Conservation (phyloP, 2,797 vertebrate species). For the Pelodytes ibericus region DNA sequence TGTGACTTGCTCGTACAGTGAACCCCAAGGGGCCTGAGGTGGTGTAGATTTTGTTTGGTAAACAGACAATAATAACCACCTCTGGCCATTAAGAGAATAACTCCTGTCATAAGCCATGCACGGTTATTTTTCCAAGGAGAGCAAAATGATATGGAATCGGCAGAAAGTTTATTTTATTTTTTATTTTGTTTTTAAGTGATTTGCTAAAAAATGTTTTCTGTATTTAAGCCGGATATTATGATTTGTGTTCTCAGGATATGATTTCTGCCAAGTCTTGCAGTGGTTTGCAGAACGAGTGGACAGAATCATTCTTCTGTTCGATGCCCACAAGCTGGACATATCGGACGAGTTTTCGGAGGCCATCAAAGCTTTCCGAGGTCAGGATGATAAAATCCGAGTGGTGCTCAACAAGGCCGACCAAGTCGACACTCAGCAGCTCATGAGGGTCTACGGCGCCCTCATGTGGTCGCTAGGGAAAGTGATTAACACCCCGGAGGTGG, state of each 20-base stretch:
- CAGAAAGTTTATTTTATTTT: not conserved
- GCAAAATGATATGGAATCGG: no score
- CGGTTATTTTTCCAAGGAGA: no score
- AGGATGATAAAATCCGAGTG: conserved; percentile 96
- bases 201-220: no score
- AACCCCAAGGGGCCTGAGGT: no score
- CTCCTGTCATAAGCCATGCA: no score
- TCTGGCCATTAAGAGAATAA: no score
- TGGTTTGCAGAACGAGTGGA: conserved; percentile 96
- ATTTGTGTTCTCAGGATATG: conserved; percentile 79
- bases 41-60: no score
- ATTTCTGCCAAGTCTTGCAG: conserved; percentile 93
- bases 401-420: conserved; percentile 97
- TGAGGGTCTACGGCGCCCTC: conserved; percentile 94
- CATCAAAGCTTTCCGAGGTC: conserved; percentile 90
- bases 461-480: conserved; percentile 99
- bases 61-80: no score
- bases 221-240: no score
- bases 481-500: conserved; percentile 93
- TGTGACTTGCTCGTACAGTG: no score
- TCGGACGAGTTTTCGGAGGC: conserved; percentile 98
- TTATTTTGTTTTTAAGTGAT: no score
- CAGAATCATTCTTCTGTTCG: conserved; percentile 94
- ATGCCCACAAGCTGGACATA: conserved; percentile 97
- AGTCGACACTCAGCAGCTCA: conserved; percentile 96